These are phyloP conservation scores for Micromussa lordhowensis DNA, from an alignment of 92 coral and sea anemone genomes.

Conservation along the genomic window DNA sequence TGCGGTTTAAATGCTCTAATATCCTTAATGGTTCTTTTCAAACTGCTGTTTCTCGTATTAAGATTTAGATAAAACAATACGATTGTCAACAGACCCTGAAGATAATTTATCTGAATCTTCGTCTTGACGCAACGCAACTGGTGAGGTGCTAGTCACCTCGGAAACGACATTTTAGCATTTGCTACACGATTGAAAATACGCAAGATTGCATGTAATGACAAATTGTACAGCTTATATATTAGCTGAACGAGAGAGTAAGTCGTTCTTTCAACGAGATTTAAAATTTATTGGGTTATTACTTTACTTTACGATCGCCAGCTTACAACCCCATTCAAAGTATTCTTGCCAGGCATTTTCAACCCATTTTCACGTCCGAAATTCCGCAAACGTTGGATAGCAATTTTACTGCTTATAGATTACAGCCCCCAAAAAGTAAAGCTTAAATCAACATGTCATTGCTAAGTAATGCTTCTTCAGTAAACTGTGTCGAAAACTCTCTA, in stretches of 20 bases:
- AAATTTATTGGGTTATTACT: slow-evolving; percentile 8
- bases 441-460: not conserved
- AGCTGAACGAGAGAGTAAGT: not conserved
- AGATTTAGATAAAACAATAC: not conserved
- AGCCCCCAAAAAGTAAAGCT: not conserved
- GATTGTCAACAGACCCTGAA: not conserved
- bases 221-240: not conserved
- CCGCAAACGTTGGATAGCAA: not conserved
- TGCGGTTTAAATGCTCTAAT: slow-evolving; percentile 1
- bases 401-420: not conserved
- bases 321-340: not conserved
- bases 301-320: not conserved
- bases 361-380: not conserved
- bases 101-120: not conserved
- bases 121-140: not conserved
- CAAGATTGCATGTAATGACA: not conserved
- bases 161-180: not conserved
- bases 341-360: not conserved
- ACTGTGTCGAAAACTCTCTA: not conserved
- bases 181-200: not conserved
- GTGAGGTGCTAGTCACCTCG: not conserved
- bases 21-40: slow-evolving; percentile 6
- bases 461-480: not conserved
- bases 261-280: slow-evolving; percentile 10
- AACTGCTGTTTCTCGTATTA: not conserved